These are phyloP conservation scores for Oplegnathus fasciatus DNA, from an alignment of 2,113 vertebrate genomes.

Conservation along the genomic window DNA sequence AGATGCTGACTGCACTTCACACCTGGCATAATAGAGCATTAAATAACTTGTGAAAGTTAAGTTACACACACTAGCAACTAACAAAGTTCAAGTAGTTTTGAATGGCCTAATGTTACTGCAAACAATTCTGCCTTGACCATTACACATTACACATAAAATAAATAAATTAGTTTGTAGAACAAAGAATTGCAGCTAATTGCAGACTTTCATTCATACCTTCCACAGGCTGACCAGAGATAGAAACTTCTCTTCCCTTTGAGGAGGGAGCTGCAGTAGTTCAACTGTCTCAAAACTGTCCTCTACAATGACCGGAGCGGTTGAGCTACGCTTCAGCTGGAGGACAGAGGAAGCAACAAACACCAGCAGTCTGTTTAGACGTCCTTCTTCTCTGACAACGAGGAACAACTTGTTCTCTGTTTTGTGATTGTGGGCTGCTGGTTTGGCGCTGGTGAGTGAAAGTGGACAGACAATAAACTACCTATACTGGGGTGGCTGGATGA, in stretches of 20 bases:
- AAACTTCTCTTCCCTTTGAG: conserved; percentile 10
- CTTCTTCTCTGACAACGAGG: conserved; percentile 34
- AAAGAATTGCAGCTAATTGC: background rate
- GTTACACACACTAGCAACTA: background rate
- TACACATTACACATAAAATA: too few relatives aligned
- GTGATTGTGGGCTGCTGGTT: conserved; percentile 64
- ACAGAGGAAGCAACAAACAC: conserved; percentile 51
- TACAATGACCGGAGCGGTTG: background rate
- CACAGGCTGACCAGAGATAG: conserved; percentile 2
- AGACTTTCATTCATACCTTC: conserved; percentile 30
- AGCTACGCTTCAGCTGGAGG: background rate
- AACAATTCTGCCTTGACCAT: background rate
- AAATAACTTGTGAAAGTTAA: background rate
- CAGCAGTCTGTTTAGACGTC: conserved; percentile 41
- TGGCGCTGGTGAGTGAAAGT: conserved; percentile 56
- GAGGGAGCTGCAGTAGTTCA: background rate
- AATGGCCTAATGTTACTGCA: too few relatives aligned
- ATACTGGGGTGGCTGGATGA: conserved; percentile 46
- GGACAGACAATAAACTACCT: conserved; percentile 69
- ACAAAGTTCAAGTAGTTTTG: background rate
- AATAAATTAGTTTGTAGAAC: background rate
- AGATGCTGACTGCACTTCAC: background rate
- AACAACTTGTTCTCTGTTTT: conserved; percentile 74
- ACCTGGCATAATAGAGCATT: background rate
- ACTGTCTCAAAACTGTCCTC: conserved; percentile 4